Percentiles rank a stretch among this genome's conserved stretches.
Conservation (phyloP, 2,797 vertebrate species). For the Notolabrus celidotus region DNA sequence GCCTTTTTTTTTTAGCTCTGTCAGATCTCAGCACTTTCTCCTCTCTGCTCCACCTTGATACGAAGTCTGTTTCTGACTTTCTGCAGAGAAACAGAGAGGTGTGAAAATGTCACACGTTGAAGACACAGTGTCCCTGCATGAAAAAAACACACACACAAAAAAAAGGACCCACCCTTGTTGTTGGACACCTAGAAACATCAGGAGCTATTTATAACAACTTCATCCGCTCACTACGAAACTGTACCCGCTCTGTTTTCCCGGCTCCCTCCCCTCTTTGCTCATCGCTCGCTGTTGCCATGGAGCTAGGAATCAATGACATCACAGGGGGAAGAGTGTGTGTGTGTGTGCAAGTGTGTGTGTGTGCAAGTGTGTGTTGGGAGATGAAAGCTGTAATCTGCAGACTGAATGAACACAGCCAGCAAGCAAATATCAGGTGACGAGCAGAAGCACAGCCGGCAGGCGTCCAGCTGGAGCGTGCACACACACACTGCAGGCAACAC, state of each 20-base stretch:
- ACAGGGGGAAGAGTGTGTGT: slow-evolving; percentile 46
- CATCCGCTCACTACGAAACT: slow-evolving; percentile 58
- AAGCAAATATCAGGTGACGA: slow-evolving; percentile 61
- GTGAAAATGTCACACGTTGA: slow-evolving; percentile 49
- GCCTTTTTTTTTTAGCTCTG: slow-evolving; percentile 47
- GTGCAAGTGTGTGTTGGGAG: slow-evolving; percentile 35
- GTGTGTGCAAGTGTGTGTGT: slow-evolving; percentile 18
- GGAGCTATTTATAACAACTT: slow-evolving; percentile 83
- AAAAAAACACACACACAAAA: not conserved
- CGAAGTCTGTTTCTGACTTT: slow-evolving; percentile 31
- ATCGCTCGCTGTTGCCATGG: slow-evolving; percentile 85
- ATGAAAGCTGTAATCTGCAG: slow-evolving; percentile 70
- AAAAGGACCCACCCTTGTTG: slow-evolving; percentile 9
- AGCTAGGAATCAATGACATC: slow-evolving; percentile 83
- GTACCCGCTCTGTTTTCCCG: slow-evolving; percentile 39
- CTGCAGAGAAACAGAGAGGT: not conserved
- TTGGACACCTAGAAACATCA: slow-evolving; percentile 69
- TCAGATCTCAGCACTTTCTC: slow-evolving; percentile 1
- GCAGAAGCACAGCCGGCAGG: slow-evolving; percentile 34
- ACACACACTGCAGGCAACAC: not conserved
- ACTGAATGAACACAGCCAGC: slow-evolving; percentile 44
- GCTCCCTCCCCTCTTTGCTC: slow-evolving; percentile 25
- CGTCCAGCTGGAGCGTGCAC: slow-evolving; percentile 17
- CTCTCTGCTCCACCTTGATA: slow-evolving; percentile 44
- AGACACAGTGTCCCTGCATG: slow-evolving; percentile 41